phyloP scores from a whole-genome alignment of 2,888 invertebrate species.

The Spilosoma lubricipeda region DNA sequence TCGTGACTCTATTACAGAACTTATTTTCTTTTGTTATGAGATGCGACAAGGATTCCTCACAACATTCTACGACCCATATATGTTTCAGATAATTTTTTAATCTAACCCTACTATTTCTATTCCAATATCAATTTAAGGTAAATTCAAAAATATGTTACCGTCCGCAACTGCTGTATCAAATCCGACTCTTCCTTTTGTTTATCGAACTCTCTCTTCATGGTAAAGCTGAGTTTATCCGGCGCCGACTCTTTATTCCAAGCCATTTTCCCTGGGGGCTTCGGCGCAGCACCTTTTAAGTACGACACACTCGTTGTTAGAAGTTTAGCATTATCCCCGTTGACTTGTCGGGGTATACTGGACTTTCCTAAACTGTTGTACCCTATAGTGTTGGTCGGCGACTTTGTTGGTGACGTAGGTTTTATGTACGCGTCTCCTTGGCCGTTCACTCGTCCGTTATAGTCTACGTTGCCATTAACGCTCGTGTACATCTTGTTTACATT shows the following conservation, averaged over 20 bases:
- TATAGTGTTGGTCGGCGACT: constrained; percentile 86
- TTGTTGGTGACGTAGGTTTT: constrained; percentile 89
- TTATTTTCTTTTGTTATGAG: not conserved
- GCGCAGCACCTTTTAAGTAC: constrained; percentile 86
- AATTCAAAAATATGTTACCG: constrained; percentile 85
- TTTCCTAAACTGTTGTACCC: constrained; percentile 85
- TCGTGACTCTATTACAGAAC: not conserved
- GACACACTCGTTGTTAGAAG: constrained; percentile 86
- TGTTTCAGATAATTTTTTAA: too few species aligned
- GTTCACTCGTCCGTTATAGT: constrained; percentile 68
- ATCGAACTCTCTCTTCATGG: constrained; percentile 96
- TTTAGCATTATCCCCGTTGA: constrained; percentile 79
- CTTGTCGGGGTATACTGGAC: constrained; percentile 73
- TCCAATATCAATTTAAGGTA: not conserved
- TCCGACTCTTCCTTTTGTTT: constrained; percentile 96
- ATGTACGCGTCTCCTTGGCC: constrained; percentile 82
- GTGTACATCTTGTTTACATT: constrained; percentile 86
- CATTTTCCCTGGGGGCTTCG: constrained; percentile 84
- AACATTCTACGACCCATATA: not conserved
- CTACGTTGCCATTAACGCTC: constrained; percentile 80
- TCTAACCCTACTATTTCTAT: not conserved
- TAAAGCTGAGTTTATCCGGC: constrained; percentile 93
- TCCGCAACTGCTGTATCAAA: constrained; percentile 92
- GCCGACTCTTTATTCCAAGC: constrained; percentile 91
- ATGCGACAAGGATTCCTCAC: not conserved